These are phyloP conservation scores for Heliconius congener DNA, from an alignment of 1,140 invertebrate genomes.

Conservation along the genomic window DNA sequence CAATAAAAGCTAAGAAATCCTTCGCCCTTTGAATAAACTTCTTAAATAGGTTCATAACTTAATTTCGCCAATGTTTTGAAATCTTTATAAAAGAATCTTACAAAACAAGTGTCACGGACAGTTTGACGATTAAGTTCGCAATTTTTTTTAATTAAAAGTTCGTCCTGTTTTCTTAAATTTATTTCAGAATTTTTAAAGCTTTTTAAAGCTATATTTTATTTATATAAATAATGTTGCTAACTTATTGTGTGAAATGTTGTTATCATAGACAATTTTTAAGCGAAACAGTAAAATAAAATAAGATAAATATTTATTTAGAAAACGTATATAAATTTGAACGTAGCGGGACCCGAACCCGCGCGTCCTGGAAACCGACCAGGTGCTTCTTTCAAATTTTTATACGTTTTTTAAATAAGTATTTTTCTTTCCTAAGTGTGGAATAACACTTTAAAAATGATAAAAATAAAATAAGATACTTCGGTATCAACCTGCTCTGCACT, in stretches of 20 bases:
- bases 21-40: slow-evolving; percentile 26
- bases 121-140: slow-evolving; percentile 23
- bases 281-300: too few species aligned
- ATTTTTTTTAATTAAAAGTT: slow-evolving; percentile 31
- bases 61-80: slow-evolving; percentile 35
- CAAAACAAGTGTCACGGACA: slow-evolving; percentile 30
- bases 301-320: too few species aligned
- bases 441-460: too few species aligned
- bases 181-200: neutral
- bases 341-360: too few species aligned
- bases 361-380: too few species aligned
- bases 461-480: too few species aligned
- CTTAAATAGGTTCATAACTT: slow-evolving; percentile 27
- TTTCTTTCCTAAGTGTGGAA: too few species aligned
- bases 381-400: too few species aligned
- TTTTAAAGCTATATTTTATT: neutral
- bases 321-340: too few species aligned
- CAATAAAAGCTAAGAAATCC: slow-evolving; percentile 25
- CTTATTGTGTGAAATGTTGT: neutral
- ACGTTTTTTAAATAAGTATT: too few species aligned
- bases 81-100: slow-evolving; percentile 29
- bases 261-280: too few species aligned
- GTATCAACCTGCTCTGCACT: too few species aligned
- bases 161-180: slow-evolving; percentile 2
- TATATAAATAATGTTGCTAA: neutral